These are phyloP conservation scores for Brachionus calyciflorus DNA, from an alignment of 1,140 invertebrate genomes.

Conservation along the genomic window DNA sequence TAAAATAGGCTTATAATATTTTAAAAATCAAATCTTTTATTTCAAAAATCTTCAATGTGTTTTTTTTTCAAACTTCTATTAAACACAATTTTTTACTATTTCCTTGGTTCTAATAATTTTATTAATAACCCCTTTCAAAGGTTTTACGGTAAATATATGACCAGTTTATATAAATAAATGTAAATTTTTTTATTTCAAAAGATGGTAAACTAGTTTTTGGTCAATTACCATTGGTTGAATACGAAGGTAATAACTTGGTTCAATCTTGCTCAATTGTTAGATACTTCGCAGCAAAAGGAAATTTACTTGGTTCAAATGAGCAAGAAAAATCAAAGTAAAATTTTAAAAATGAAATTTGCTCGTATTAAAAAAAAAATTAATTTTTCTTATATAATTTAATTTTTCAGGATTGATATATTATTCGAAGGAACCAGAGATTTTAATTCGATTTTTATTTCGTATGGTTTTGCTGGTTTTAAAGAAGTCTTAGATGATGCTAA, in stretches of 20 bases:
- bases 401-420: slow-evolving; percentile 23
- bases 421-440: slow-evolving; percentile 35
- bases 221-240: slow-evolving; percentile 48
- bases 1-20: too few species aligned
- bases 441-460: slow-evolving; percentile 26
- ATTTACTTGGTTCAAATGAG: slow-evolving; percentile 12
- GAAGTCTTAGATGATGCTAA: slow-evolving; percentile 33
- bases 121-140: too few species aligned
- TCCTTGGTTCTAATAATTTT: too few species aligned
- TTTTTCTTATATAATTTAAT: too few species aligned
- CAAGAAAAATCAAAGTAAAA: slow-evolving; percentile 26
- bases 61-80: too few species aligned
- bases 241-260: slow-evolving; percentile 48
- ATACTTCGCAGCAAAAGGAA: slow-evolving; percentile 32
- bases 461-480: slow-evolving; percentile 16
- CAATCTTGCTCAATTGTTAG: slow-evolving; percentile 48
- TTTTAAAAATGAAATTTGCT: not conserved
- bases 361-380: too few species aligned
- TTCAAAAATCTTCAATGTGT: too few species aligned
- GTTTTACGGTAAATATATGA: too few species aligned
- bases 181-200: not conserved
- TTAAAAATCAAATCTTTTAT: not conserved
- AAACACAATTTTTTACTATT: too few species aligned
- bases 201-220: slow-evolving; percentile 47
- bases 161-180: too few species aligned